Percentiles rank a stretch among this genome's conserved stretches.
Evolutionary conservation across 2,113 vertebrate species (phyloP).

Genomic region (Colossoma macropomum): DNA sequence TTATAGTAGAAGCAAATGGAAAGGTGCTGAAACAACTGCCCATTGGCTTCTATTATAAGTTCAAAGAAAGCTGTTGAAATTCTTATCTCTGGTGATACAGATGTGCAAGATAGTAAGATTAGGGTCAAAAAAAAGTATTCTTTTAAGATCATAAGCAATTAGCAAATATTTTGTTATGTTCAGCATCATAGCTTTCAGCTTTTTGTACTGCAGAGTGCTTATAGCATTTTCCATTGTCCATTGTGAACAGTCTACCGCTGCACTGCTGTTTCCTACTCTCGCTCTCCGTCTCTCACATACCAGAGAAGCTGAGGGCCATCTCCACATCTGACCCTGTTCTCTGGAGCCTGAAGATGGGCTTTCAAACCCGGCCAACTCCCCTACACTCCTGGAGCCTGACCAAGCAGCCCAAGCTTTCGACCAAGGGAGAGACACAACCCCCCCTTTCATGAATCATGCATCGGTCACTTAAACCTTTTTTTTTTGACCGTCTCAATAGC

Average conservation of each 20-base stretch:
- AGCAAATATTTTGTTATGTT: background rate
- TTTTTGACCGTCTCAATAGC: constrained; percentile 12
- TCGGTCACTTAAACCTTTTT: constrained; percentile 5
- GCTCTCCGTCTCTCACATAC: constrained; percentile 37
- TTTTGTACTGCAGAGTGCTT: background rate
- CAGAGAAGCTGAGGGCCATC: constrained; percentile 47
- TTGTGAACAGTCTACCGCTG: background rate
- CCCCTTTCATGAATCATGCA: constrained; percentile 31
- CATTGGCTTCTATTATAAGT: too few species aligned
- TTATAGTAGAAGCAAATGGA: too few species aligned
- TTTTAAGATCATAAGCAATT: background rate
- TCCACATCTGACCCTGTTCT: constrained; percentile 41
- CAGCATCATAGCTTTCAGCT: background rate
- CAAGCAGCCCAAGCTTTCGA: constrained; percentile 31
- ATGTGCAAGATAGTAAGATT: too few species aligned
- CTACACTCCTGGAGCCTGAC: constrained; percentile 33
- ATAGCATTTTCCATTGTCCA: background rate
- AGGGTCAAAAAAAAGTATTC: background rate
- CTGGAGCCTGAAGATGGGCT: constrained; percentile 39
- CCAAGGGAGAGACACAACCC: constrained; percentile 11
- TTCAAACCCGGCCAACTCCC: constrained; percentile 46
- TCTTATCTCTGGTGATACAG: too few species aligned
- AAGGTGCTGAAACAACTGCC: too few species aligned
- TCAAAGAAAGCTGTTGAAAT: too few species aligned
- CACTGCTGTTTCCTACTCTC: background rate